Percentiles rank a stretch among this genome's conserved stretches.
Conservation (phyloP, 2,113 vertebrate species). For the Aphyosemion australe region DNA sequence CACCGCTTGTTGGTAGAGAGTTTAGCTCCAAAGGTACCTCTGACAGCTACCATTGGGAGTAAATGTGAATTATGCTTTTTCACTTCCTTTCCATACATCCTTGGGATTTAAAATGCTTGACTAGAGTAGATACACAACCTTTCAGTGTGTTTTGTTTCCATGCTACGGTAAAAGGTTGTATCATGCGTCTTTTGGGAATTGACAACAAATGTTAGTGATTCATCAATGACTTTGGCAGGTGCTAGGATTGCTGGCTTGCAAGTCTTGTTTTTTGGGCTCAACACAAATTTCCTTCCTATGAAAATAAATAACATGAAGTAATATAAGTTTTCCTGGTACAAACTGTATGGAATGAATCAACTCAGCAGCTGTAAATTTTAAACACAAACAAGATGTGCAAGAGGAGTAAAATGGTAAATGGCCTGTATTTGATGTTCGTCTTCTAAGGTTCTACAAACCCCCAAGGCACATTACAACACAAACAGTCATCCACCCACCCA, state of each 20-base stretch:
- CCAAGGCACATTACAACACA: too few relatives aligned
- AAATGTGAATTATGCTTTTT: slow-evolving; percentile 33
- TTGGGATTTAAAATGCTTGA: slow-evolving; percentile 24
- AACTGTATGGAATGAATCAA: not conserved
- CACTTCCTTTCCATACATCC: slow-evolving; percentile 29
- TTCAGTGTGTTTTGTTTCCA: slow-evolving; percentile 19
- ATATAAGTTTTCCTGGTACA: slow-evolving; percentile 2
- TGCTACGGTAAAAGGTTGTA: slow-evolving; percentile 18
- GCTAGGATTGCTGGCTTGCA: slow-evolving; percentile 4
- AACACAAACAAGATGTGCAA: too few relatives aligned
- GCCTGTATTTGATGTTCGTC: too few relatives aligned
- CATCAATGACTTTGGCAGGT: slow-evolving; percentile 39
- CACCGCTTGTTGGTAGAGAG: not conserved
- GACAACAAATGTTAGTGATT: slow-evolving; percentile 20
- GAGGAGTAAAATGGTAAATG: too few relatives aligned
- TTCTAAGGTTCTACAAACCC: too few relatives aligned
- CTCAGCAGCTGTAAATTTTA: not conserved
- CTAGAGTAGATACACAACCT: not conserved
- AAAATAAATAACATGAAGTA: not conserved
- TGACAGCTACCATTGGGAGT: slow-evolving; percentile 43
- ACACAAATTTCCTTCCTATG: not conserved
- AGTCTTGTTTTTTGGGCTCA: not conserved
- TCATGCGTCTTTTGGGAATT: slow-evolving; percentile 13
- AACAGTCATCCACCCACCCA: too few relatives aligned
- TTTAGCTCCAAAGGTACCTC: slow-evolving; percentile 44